Evolutionary conservation across 2,888 invertebrate genomes (phyloP).

Genomic region (Drosophila maculinotata): DNA sequence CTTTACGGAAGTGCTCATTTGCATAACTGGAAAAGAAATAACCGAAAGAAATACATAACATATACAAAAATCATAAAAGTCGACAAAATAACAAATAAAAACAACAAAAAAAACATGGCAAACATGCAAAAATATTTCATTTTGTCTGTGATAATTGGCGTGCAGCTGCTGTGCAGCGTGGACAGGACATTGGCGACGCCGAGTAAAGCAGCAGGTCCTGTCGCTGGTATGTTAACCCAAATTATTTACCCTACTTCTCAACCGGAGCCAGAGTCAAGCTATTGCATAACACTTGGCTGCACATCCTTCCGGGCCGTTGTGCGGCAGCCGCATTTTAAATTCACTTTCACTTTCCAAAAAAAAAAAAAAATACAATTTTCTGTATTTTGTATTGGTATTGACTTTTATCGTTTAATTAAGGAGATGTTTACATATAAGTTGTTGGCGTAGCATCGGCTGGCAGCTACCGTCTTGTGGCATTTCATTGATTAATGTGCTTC

Average conservation of each 20-base stretch:
- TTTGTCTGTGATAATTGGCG: slow-evolving; percentile 83
- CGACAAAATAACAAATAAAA: slow-evolving; percentile 9
- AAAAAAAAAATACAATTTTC: slow-evolving; percentile 5
- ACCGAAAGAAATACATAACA: slow-evolving; percentile 26
- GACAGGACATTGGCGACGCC: slow-evolving; percentile 81
- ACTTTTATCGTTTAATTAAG: slow-evolving; percentile 48
- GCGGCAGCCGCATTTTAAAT: slow-evolving; percentile 21
- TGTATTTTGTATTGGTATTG: slow-evolving; percentile 22
- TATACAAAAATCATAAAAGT: slow-evolving; percentile 39
- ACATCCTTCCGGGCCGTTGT: slow-evolving; percentile 43
- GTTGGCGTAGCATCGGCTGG: background rate
- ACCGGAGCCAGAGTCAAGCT: background rate
- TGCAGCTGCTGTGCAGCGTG: slow-evolving; percentile 82
- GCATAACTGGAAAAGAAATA: slow-evolving; percentile 54
- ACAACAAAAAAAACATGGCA: slow-evolving; percentile 28
- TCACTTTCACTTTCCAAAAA: slow-evolving; percentile 71
- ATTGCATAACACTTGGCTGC: slow-evolving; percentile 28
- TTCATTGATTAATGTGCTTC: slow-evolving; percentile 51
- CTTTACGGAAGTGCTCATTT: slow-evolving; percentile 54
- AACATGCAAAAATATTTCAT: slow-evolving; percentile 82
- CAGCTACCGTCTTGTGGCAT: slow-evolving; percentile 27
- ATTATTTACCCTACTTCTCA: slow-evolving; percentile 6
- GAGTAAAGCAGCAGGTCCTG: slow-evolving; percentile 71
- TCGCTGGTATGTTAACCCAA: slow-evolving; percentile 77
- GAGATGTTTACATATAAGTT: slow-evolving; percentile 26